These are phyloP conservation scores for Orthosia gothica DNA, from an alignment of 2,888 invertebrate species.

Conservation along the genomic window DNA sequence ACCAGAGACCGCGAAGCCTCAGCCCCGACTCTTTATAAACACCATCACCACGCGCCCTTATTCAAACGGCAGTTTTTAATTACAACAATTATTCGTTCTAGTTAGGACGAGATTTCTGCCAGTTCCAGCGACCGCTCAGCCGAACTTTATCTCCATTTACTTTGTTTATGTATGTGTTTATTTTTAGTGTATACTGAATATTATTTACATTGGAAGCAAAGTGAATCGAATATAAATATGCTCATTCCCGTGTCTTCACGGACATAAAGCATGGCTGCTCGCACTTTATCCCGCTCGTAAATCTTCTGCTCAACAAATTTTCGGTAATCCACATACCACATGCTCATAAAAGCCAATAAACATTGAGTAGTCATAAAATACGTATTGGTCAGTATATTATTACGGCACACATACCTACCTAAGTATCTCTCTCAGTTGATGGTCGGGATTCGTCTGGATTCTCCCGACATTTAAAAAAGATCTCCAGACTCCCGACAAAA, in stretches of 20 bases:
- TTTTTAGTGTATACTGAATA: constrained; percentile 79
- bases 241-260: constrained; percentile 52
- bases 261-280: constrained; percentile 36
- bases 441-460: too few species aligned
- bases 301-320: constrained; percentile 57
- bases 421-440: constrained; percentile 8
- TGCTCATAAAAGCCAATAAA: constrained; percentile 55
- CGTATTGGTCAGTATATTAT: constrained; percentile 18
- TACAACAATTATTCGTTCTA: constrained; percentile 85
- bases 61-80: constrained; percentile 82
- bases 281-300: constrained; percentile 53
- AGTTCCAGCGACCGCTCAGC: constrained; percentile 77
- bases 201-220: constrained; percentile 77
- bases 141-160: constrained; percentile 59
- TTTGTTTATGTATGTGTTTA: constrained; percentile 72
- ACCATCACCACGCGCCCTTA: constrained; percentile 81
- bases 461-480: too few species aligned
- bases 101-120: constrained; percentile 87
- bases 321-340: constrained; percentile 55
- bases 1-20: constrained; percentile 80
- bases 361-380: constrained; percentile 46
- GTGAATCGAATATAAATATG: constrained; percentile 69
- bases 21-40: constrained; percentile 80
- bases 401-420: constrained; percentile 1
- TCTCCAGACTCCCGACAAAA: too few species aligned